A percentile compares a stretch with the other conserved stretches of the same genome.
phyloP scores from a whole-genome alignment of 2,113 vertebrate genomes.

The Pao palembangensis region DNA sequence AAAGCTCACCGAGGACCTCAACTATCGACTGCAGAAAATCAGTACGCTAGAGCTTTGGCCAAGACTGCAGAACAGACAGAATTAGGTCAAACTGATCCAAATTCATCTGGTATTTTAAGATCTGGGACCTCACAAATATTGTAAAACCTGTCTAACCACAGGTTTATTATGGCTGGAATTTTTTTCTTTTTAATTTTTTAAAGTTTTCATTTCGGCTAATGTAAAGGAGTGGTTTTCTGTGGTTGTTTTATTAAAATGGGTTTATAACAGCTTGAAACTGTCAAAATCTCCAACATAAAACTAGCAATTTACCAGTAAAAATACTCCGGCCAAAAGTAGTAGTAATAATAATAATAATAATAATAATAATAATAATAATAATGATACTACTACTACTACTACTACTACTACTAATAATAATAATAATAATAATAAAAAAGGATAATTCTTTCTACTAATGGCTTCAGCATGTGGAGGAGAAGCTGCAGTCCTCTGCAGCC shows the following conservation, averaged over 20 bases:
- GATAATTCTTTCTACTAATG: slow-evolving; percentile 56
- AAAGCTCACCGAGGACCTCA: no score
- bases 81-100: neutral
- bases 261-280: slow-evolving; percentile 26
- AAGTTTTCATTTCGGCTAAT: no score
- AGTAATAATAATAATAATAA: slow-evolving; percentile 59
- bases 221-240: no score
- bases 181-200: no score
- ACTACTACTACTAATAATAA: no score
- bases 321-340: slow-evolving; percentile 47
- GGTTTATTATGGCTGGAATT: no score
- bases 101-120: neutral
- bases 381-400: no score
- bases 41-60: neutral
- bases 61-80: neutral
- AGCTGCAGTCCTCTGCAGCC: slow-evolving; percentile 34
- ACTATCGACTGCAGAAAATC: neutral
- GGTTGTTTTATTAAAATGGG: neutral
- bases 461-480: slow-evolving; percentile 56
- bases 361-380: slow-evolving; percentile 31
- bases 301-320: slow-evolving; percentile 51
- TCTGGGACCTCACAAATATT: neutral
- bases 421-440: slow-evolving; percentile 39
- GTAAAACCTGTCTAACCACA: no score
- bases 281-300: slow-evolving; percentile 36